Percentiles rank a stretch among this genome's conserved stretches.
Evolutionary conservation across 30 jellyfish, hydroid and myxozoan species (phyloP).

Genomic region (Cassiopea xamachana): DNA sequence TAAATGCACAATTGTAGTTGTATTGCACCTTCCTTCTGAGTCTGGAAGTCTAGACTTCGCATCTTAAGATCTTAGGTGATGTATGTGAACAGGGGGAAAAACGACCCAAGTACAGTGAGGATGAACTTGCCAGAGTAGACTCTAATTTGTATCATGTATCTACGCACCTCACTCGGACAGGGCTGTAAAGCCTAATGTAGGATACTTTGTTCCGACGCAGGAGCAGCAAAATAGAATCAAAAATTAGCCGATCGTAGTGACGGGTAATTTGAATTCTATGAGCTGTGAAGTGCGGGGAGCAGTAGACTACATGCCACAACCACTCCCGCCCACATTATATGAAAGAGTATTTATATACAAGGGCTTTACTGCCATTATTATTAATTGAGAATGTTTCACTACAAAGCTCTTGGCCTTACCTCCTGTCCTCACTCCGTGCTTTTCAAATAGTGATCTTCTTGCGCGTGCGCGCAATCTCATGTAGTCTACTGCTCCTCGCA

Average conservation of each 20-base stretch:
- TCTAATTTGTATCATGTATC: background rate
- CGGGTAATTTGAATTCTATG: slow-evolving; percentile 36
- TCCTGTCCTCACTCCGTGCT: background rate
- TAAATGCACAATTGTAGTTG: background rate
- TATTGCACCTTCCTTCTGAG: background rate
- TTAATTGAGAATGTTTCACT: background rate
- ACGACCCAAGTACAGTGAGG: no score
- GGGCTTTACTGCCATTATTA: background rate
- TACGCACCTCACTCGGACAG: slow-evolving; percentile 39
- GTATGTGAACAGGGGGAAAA: no score
- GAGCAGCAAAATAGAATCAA: slow-evolving; percentile 24
- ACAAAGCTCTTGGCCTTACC: slow-evolving; percentile 9
- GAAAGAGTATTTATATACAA: background rate
- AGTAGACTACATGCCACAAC: slow-evolving; percentile 41
- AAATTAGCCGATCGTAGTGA: slow-evolving; percentile 33
- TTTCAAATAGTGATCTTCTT: slow-evolving; percentile 27
- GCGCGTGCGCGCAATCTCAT: slow-evolving; percentile 47
- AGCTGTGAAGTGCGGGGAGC: slow-evolving; percentile 3
- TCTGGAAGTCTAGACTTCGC: no score
- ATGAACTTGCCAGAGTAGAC: background rate
- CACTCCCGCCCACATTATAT: background rate
- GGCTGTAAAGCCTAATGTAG: slow-evolving; percentile 31
- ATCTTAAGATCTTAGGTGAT: no score
- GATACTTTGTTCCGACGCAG: slow-evolving; percentile 15
- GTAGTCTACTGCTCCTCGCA: slow-evolving; percentile 46